These are phyloP conservation scores for Egretta garzetta DNA, from an alignment of 2,113 vertebrate genomes.

Conservation along the genomic window DNA sequence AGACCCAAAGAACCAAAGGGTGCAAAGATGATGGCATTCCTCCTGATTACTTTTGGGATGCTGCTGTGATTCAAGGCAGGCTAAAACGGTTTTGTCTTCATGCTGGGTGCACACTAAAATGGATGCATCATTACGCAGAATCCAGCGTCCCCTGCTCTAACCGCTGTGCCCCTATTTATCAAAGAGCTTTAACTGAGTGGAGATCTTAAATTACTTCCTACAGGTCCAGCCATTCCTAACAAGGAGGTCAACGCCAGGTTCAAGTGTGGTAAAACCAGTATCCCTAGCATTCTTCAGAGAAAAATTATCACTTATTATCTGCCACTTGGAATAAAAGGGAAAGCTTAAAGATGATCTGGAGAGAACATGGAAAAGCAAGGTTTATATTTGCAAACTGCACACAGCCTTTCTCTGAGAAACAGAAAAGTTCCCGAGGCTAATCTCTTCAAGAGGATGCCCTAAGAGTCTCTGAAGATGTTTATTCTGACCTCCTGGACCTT, in stretches of 20 bases:
- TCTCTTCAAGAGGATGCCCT: neutral
- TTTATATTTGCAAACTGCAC: neutral
- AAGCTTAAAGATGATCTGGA: neutral
- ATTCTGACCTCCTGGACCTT: neutral
- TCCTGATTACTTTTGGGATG: neutral
- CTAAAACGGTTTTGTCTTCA: neutral
- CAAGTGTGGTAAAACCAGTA: neutral
- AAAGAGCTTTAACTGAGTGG: neutral
- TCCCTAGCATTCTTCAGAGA: neutral
- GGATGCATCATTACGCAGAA: neutral
- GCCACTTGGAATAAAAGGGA: neutral
- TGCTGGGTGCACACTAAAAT: neutral
- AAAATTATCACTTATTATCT: neutral
- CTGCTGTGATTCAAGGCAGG: neutral
- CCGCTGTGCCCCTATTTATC: neutral
- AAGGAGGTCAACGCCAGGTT: neutral
- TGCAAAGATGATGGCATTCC: neutral
- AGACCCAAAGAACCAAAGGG: neutral
- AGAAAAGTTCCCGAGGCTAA: neutral
- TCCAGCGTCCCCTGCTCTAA: neutral
- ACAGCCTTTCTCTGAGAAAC: neutral
- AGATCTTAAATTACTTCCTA: neutral
- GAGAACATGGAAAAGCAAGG: neutral
- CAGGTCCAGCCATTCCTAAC: neutral
- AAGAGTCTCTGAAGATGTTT: neutral